These are phyloP conservation scores for Tapera naevia DNA, from an alignment of 2,797 vertebrate species.

Conservation along the genomic window DNA sequence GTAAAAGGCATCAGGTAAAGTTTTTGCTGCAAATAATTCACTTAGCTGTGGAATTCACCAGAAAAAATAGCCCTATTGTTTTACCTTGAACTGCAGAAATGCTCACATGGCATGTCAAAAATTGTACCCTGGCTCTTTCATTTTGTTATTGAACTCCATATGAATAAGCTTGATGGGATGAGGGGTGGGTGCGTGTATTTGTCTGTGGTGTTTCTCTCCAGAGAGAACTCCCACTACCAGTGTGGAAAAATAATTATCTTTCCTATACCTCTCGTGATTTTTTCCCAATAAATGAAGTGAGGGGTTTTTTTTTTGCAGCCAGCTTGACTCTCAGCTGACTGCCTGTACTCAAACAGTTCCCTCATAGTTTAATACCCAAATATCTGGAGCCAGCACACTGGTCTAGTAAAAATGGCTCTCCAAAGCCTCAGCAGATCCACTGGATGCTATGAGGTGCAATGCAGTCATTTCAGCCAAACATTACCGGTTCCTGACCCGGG, in stretches of 20 bases:
- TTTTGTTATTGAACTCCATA: neutral
- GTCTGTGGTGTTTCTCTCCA: neutral
- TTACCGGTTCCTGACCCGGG: slow-evolving; percentile 63
- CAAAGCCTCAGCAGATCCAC: neutral
- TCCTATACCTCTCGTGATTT: neutral
- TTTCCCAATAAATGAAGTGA: neutral
- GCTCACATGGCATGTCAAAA: neutral
- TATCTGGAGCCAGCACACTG: neutral
- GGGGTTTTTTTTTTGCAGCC: neutral
- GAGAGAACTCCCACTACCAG: neutral
- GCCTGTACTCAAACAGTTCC: neutral
- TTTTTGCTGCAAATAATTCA: neutral
- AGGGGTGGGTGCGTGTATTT: neutral
- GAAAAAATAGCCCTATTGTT: neutral
- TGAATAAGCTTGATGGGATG: neutral
- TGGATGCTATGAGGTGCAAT: neutral
- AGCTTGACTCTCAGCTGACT: neutral
- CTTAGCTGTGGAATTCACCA: neutral
- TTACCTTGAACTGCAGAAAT: neutral
- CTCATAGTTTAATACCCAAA: neutral
- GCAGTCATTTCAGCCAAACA: slow-evolving; percentile 34
- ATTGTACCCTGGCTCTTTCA: neutral
- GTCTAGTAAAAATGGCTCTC: neutral
- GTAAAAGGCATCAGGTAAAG: neutral
- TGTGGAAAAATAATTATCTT: slow-evolving; percentile 31